Conservation (phyloP, 2,888 invertebrate genomes). For the Dastarcus helophoroides region DNA sequence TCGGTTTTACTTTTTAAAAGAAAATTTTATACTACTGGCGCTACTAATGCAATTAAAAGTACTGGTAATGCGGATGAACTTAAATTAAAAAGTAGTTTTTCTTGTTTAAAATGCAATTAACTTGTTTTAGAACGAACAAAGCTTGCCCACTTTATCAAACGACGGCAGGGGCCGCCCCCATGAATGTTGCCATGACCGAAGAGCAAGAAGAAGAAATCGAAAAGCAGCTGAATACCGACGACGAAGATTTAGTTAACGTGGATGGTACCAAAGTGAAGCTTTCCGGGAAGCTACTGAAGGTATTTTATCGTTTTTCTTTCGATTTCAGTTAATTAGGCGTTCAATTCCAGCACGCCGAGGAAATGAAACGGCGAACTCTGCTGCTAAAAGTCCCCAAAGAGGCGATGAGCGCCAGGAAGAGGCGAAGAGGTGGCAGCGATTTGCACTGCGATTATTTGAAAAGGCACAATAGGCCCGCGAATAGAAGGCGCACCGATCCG, state of each 20-base stretch:
- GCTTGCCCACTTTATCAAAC: constrained; percentile 91
- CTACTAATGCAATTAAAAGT: too few species aligned
- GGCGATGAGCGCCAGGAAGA: constrained; percentile 49
- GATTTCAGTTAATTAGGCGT: neutral
- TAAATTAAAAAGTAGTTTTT: neutral
- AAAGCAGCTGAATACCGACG: constrained; percentile 63
- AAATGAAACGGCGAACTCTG: constrained; percentile 67
- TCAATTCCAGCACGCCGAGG: constrained; percentile 66
- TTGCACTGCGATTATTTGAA: constrained; percentile 85
- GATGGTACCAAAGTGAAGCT: constrained; percentile 91
- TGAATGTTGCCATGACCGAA: constrained; percentile 63
- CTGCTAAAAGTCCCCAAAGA: constrained; percentile 69
- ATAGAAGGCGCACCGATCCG: constrained; percentile 89
- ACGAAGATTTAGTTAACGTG: constrained; percentile 81
- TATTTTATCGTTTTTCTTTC: constrained; percentile 22
- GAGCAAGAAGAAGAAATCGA: constrained; percentile 75
- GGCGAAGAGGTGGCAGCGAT: constrained; percentile 54
- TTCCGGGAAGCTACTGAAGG: constrained; percentile 77
- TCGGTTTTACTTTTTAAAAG: too few species aligned
- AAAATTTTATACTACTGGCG: too few species aligned
- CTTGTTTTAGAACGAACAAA: constrained; percentile 69
- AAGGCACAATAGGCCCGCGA: constrained; percentile 68
- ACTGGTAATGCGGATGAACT: too few species aligned
- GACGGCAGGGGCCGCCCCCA: constrained; percentile 38
- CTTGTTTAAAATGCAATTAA: neutral